Conservation (phyloP, 2,113 vertebrate species). For the Alligator mississippiensis region DNA sequence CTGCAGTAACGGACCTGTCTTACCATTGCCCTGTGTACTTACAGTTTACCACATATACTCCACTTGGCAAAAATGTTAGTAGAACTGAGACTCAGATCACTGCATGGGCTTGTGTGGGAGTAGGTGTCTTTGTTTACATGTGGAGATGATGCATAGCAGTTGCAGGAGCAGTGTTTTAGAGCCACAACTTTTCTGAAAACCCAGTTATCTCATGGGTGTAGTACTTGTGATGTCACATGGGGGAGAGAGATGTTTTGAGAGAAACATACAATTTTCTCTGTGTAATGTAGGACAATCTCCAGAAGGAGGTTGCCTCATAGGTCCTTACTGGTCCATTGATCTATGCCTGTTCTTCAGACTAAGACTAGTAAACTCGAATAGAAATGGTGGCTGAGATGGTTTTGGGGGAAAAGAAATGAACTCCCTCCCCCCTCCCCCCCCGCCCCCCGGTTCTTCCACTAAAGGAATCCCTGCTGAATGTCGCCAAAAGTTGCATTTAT, state of each 20-base stretch:
- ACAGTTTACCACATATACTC: no score
- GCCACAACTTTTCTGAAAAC: background rate
- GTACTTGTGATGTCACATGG: background rate
- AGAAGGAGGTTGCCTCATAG: background rate
- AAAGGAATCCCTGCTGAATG: background rate
- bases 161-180: background rate
- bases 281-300: background rate
- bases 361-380: background rate
- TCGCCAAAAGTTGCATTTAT: background rate
- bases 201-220: background rate
- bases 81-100: background rate
- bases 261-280: background rate
- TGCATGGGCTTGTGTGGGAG: background rate
- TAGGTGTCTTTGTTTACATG: background rate
- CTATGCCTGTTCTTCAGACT: background rate
- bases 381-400: background rate
- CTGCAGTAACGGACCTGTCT: no score
- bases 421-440: no score
- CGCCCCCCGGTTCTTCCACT: background rate
- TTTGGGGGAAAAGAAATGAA: background rate
- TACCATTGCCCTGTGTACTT: no score
- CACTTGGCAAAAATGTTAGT: background rate
- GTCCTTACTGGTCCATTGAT: background rate
- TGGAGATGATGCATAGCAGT: background rate
- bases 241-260: background rate